Conservation (phyloP, 2,113 vertebrate species). For the Nyctereutes procyonoides region DNA sequence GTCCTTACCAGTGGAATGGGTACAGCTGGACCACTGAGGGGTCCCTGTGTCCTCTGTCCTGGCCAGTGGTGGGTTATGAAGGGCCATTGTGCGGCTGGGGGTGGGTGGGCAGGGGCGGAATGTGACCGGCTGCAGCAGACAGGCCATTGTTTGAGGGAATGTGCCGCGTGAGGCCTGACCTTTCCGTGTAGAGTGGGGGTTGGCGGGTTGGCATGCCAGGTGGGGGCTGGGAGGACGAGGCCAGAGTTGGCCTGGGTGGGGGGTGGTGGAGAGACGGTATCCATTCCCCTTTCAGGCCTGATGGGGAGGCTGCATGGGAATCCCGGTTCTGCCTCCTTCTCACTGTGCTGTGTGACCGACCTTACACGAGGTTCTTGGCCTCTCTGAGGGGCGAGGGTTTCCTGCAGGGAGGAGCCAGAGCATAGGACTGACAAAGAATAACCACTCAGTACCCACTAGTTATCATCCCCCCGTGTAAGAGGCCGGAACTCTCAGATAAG, state of each 20-base stretch:
- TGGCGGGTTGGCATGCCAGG: constrained; percentile 73
- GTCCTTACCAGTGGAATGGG: background rate
- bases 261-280: background rate
- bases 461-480: background rate
- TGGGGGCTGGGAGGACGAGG: constrained; percentile 57
- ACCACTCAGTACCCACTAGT: background rate
- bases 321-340: background rate
- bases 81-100: constrained; percentile 61
- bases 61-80: constrained; percentile 66
- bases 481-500: background rate
- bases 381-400: background rate
- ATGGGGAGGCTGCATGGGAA: too few relatives aligned
- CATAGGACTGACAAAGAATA: background rate
- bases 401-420: background rate
- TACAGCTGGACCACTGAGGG: background rate
- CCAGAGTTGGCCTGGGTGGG: background rate
- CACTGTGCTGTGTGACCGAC: background rate
- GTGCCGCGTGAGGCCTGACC: constrained; percentile 78
- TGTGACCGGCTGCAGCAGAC: constrained; percentile 53
- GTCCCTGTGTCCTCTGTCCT: background rate
- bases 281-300: background rate
- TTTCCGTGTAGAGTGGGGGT: constrained; percentile 68
- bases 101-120: constrained; percentile 72
- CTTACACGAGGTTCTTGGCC: background rate
- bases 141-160: constrained; percentile 78